phyloP scores from a whole-genome alignment of 2,113 vertebrate genomes.

The Notothenia rossii region DNA sequence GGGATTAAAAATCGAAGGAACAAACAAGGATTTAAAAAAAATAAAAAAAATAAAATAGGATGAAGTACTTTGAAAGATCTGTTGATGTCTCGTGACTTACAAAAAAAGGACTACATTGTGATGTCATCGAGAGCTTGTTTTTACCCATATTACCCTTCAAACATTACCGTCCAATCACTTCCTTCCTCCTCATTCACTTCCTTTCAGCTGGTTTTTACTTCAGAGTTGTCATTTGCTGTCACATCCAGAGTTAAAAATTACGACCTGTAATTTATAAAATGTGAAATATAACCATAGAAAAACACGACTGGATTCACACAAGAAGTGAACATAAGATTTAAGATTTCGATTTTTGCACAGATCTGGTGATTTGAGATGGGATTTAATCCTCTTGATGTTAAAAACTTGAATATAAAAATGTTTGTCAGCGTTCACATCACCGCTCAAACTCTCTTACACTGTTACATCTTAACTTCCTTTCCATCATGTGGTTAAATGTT shows the following conservation, averaged over 20 bases:
- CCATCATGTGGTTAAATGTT: not conserved
- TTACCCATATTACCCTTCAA: not conserved
- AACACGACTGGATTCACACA: constrained; percentile 32
- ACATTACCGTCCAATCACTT: constrained; percentile 27
- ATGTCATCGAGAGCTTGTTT: constrained; percentile 26
- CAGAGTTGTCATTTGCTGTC: not conserved
- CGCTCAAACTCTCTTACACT: not conserved
- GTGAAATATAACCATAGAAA: constrained; percentile 27
- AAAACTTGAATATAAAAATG: not conserved
- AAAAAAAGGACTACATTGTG: constrained; percentile 7
- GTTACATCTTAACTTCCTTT: not conserved
- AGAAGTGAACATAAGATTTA: not conserved
- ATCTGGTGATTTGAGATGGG: not conserved
- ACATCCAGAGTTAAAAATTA: not conserved
- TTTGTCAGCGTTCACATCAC: not conserved
- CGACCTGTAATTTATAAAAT: constrained; percentile 2
- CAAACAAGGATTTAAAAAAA: not conserved
- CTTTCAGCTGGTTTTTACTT: not conserved
- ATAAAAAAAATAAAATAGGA: not conserved
- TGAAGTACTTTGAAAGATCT: not conserved
- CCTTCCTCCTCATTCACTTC: not conserved
- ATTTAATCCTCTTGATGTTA: not conserved
- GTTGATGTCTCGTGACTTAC: constrained; percentile 15
- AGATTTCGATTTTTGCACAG: not conserved
- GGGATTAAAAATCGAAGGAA: not conserved